A percentile compares a stretch with the other conserved stretches of the same genome.
Evolutionary conservation across 2,797 vertebrate genomes (phyloP).

Genomic region (Pitangus sulphuratus): DNA sequence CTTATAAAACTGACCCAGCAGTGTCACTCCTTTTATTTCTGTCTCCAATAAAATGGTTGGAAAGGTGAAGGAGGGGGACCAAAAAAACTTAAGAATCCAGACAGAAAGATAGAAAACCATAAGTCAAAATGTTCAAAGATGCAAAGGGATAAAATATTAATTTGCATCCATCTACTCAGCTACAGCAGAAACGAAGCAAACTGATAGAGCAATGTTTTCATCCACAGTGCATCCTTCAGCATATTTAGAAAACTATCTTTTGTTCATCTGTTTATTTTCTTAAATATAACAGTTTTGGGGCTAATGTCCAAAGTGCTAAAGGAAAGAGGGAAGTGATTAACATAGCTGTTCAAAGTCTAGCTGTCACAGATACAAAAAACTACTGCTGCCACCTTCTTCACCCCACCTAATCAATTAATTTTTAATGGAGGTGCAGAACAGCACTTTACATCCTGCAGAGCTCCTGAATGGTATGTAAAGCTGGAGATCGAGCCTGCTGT

Average conservation of each 20-base stretch:
- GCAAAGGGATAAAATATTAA: background rate
- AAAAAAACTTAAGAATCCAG: background rate
- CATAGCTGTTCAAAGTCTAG: background rate
- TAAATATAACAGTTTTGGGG: background rate
- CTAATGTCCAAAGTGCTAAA: background rate
- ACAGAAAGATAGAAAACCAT: background rate
- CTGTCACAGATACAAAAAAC: background rate
- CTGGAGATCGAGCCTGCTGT: constrained; percentile 59
- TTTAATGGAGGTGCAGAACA: background rate
- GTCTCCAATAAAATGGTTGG: background rate
- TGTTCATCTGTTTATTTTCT: background rate
- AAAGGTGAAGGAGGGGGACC: background rate
- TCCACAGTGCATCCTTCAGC: background rate
- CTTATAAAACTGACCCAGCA: background rate
- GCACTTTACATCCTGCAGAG: background rate
- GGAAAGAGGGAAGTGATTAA: background rate
- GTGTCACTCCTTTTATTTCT: background rate
- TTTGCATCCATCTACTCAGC: background rate
- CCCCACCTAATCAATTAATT: background rate
- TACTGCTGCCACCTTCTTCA: background rate
- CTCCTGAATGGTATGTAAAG: background rate
- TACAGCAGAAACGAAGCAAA: background rate
- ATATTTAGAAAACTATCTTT: background rate
- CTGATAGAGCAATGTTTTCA: background rate
- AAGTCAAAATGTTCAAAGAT: background rate